These are phyloP conservation scores for Xenopus tropicalis DNA, from an alignment of 2,113 vertebrate genomes.

Conservation along the genomic window DNA sequence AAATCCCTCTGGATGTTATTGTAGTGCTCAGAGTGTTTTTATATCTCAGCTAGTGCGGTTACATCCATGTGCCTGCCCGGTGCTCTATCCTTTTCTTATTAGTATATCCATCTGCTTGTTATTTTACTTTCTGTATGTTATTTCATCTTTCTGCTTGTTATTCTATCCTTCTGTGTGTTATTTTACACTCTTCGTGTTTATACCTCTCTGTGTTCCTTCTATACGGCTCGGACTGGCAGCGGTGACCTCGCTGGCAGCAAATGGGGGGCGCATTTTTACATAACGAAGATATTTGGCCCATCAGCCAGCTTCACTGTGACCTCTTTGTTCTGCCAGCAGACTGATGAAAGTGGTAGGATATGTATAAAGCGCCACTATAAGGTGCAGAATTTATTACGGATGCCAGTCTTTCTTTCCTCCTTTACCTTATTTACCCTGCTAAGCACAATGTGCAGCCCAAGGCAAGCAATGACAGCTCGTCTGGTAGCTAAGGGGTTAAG, in stretches of 20 bases:
- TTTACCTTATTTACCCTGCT: too few relatives aligned
- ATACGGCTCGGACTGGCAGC: neutral
- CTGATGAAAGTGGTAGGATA: neutral
- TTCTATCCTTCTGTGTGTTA: neutral
- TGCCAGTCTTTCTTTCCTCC: neutral
- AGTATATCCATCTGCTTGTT: neutral
- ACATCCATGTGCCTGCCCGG: neutral
- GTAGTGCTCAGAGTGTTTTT: neutral
- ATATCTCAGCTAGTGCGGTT: neutral
- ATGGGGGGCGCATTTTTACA: too few relatives aligned
- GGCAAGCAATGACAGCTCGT: too few relatives aligned
- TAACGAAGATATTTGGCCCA: neutral
- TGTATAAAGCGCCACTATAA: neutral
- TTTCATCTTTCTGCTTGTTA: neutral
- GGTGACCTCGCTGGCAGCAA: too few relatives aligned
- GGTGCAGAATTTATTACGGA: neutral
- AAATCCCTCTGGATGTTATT: neutral
- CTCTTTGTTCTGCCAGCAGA: neutral
- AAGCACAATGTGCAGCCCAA: too few relatives aligned
- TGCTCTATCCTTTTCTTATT: neutral
- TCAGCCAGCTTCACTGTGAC: neutral
- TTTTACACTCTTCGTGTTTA: neutral
- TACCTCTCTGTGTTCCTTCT: neutral
- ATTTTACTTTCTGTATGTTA: neutral
- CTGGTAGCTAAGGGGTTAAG: conserved; percentile 16